Conservation (phyloP, 2,888 invertebrate species). For the Andrena haemorrhoa region DNA sequence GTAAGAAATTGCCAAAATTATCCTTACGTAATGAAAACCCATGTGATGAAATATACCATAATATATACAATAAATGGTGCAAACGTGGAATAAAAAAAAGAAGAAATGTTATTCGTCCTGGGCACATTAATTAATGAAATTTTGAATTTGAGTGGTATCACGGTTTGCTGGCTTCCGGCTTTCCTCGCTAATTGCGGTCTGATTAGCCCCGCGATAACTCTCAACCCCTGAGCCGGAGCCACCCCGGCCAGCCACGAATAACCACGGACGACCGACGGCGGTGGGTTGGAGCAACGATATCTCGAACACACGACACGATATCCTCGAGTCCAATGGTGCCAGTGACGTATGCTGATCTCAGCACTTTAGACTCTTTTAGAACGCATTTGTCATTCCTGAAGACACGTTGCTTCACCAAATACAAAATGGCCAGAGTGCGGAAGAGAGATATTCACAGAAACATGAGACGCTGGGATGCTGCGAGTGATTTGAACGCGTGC, state of each 20-base stretch:
- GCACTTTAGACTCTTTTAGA: not conserved
- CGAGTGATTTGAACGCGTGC: constrained; percentile 28
- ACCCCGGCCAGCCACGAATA: constrained; percentile 54
- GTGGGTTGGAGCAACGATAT: constrained; percentile 59
- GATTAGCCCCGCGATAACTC: constrained; percentile 76
- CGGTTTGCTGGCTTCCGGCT: constrained; percentile 62
- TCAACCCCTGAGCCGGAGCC: constrained; percentile 63
- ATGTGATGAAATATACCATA: not conserved
- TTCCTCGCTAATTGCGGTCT: constrained; percentile 74
- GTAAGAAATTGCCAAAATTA: too few relatives aligned
- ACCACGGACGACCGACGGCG: constrained; percentile 60
- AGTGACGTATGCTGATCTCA: not conserved
- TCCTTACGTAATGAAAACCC: too few relatives aligned
- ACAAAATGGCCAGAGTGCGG: too few relatives aligned
- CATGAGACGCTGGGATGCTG: not conserved
- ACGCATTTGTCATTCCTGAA: not conserved
- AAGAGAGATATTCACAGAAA: too few relatives aligned
- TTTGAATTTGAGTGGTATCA: constrained; percentile 77
- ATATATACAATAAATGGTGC: constrained; percentile 27
- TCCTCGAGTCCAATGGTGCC: not conserved
- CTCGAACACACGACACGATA: constrained; percentile 47
- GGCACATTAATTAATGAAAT: constrained; percentile 77
- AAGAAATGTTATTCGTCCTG: constrained; percentile 48
- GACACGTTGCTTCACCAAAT: not conserved
- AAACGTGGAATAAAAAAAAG: constrained; percentile 5